phyloP scores from a whole-genome alignment of 2,797 vertebrate species.

The Neosalanx taihuensis region DNA sequence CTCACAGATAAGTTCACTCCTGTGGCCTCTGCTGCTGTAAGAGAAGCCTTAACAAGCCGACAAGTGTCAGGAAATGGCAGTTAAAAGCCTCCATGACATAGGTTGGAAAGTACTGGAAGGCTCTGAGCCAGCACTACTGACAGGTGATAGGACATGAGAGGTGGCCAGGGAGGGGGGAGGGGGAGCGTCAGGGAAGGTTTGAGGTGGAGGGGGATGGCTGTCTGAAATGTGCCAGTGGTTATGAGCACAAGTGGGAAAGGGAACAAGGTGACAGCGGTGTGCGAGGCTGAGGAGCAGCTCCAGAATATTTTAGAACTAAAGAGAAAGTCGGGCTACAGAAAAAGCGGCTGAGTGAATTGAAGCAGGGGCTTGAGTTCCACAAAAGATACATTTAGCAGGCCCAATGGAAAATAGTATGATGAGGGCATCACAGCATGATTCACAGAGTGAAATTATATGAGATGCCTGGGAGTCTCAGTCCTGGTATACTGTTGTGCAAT shows the following conservation, averaged over 20 bases:
- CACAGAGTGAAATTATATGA: too few relatives aligned
- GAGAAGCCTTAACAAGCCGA: not conserved
- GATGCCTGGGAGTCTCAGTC: too few relatives aligned
- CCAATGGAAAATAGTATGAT: not conserved
- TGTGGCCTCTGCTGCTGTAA: not conserved
- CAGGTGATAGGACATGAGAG: conserved; percentile 13
- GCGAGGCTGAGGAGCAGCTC: not conserved
- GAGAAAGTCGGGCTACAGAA: not conserved
- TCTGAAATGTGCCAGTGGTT: not conserved
- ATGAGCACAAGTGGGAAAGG: not conserved
- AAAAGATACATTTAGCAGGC: not conserved
- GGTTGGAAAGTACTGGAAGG: conserved; percentile 5
- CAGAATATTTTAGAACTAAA: conserved; percentile 5
- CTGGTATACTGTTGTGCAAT: not conserved
- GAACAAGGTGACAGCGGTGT: not conserved
- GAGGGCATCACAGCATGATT: too few relatives aligned
- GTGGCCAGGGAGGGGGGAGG: not conserved
- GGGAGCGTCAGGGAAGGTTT: too few relatives aligned
- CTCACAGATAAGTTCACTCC: not conserved
- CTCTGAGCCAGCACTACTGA: not conserved
- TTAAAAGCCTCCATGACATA: conserved; percentile 7
- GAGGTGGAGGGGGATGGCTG: not conserved
- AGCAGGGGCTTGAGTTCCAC: not conserved
- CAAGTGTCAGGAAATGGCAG: conserved; percentile 6
- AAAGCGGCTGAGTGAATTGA: not conserved